phyloP scores from a whole-genome alignment of 2,797 vertebrate species.

The Sciaenops ocellatus region DNA sequence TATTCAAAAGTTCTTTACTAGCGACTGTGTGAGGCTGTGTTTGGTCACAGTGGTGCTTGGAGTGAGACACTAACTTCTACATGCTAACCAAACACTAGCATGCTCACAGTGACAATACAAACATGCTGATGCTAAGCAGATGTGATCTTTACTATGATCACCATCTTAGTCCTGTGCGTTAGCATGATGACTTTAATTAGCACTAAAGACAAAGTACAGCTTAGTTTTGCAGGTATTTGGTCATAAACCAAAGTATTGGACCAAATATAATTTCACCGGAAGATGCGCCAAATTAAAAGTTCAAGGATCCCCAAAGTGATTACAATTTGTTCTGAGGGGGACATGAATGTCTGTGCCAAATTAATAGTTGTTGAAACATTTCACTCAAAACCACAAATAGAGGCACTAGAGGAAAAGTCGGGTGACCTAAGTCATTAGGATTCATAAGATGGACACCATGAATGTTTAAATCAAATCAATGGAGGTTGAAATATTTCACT shows the following conservation, averaged over 20 bases:
- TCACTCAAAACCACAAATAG: neutral
- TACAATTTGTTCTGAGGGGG: neutral
- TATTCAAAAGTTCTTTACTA: neutral
- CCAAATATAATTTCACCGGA: neutral
- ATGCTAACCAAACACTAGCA: neutral
- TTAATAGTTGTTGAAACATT: too few relatives aligned
- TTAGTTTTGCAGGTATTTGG: too few relatives aligned
- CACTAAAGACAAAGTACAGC: neutral
- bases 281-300: too few relatives aligned
- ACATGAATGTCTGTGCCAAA: too few relatives aligned
- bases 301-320: neutral
- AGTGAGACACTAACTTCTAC: neutral
- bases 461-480: too few relatives aligned
- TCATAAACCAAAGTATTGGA: neutral
- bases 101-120: neutral
- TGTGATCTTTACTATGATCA: neutral
- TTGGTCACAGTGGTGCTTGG: neutral
- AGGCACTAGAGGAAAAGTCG: neutral
- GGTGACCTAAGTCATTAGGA: too few relatives aligned
- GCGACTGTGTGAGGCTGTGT: too few relatives aligned
- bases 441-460: too few relatives aligned
- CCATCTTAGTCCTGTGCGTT: too few relatives aligned
- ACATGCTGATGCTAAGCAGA: neutral
- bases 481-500: neutral
- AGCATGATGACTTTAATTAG: too few relatives aligned